These are phyloP conservation scores for Anhinga anhinga DNA, from an alignment of 2,113 vertebrate species.

Conservation along the genomic window DNA sequence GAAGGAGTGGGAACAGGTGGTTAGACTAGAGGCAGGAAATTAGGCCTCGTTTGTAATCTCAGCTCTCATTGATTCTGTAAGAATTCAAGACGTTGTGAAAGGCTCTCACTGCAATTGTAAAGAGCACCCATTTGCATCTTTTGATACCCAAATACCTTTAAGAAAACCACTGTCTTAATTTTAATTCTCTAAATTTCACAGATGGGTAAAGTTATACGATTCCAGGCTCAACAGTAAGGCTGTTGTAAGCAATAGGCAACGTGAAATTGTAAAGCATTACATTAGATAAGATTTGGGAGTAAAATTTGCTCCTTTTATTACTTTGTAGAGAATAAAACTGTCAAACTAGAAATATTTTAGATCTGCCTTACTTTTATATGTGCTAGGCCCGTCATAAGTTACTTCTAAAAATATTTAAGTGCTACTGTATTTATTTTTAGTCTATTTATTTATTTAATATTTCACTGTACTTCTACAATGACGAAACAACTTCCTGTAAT, in stretches of 20 bases:
- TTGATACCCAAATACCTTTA: not conserved
- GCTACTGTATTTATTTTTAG: not conserved
- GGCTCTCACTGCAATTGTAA: constrained; percentile 42
- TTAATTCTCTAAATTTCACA: not conserved
- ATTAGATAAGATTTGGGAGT: not conserved
- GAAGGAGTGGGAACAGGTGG: constrained; percentile 55
- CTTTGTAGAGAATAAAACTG: not conserved
- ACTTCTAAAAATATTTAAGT: not conserved
- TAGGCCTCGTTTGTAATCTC: not conserved
- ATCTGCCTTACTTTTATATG: not conserved
- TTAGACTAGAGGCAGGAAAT: constrained; percentile 52
- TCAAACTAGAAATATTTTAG: not conserved
- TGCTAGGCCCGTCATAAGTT: not conserved
- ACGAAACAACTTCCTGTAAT: not conserved
- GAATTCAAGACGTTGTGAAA: constrained; percentile 34
- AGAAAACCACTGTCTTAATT: not conserved
- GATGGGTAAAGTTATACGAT: not conserved
- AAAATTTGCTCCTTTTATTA: not conserved
- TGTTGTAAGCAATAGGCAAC: not conserved
- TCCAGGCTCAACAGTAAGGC: not conserved
- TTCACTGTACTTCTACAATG: not conserved
- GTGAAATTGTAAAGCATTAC: not conserved
- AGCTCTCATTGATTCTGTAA: not conserved
- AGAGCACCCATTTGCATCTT: constrained; percentile 49
- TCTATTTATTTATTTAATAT: not conserved